These are phyloP conservation scores for Ferrisia virgata DNA, from an alignment of 2,888 invertebrate genomes.

Conservation along the genomic window DNA sequence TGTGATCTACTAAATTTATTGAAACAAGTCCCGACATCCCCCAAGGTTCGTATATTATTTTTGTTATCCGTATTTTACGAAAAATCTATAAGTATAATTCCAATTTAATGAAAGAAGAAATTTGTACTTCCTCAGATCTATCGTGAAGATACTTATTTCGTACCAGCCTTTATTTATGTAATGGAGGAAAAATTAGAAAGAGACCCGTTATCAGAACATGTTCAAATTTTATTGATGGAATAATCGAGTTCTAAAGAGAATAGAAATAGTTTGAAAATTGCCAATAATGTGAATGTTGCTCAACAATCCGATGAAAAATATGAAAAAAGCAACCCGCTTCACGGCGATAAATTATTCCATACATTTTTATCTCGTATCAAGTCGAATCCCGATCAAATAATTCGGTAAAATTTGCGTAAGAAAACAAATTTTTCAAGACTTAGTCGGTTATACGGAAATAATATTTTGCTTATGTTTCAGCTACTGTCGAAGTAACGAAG, in stretches of 20 bases:
- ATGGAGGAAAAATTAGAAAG: constrained; percentile 58
- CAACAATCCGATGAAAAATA: constrained; percentile 62
- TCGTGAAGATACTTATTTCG: constrained; percentile 53
- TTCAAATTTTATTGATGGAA: constrained; percentile 45
- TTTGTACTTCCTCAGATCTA: not conserved
- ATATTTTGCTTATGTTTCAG: constrained; percentile 55
- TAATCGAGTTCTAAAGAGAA: constrained; percentile 48
- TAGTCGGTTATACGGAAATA: not conserved
- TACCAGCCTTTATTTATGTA: constrained; percentile 61
- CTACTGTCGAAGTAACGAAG: constrained; percentile 67
- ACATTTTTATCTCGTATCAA: constrained; percentile 71
- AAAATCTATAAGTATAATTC: too few relatives aligned
- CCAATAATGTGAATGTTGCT: constrained; percentile 16
- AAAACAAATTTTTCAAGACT: too few relatives aligned
- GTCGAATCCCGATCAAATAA: constrained; percentile 74
- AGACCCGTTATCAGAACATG: constrained; percentile 32
- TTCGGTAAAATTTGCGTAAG: constrained; percentile 61
- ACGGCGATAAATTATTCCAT: constrained; percentile 80
- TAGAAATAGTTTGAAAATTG: constrained; percentile 24
- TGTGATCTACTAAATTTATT: constrained; percentile 68
- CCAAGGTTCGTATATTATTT: constrained; percentile 31
- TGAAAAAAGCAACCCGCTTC: constrained; percentile 73
- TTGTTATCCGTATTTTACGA: too few relatives aligned
- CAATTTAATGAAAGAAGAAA: too few relatives aligned
- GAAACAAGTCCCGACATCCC: constrained; percentile 42